Evolutionary conservation across 2,797 vertebrate genomes (phyloP).

Genomic region (Pantherophis vulpinus): DNA sequence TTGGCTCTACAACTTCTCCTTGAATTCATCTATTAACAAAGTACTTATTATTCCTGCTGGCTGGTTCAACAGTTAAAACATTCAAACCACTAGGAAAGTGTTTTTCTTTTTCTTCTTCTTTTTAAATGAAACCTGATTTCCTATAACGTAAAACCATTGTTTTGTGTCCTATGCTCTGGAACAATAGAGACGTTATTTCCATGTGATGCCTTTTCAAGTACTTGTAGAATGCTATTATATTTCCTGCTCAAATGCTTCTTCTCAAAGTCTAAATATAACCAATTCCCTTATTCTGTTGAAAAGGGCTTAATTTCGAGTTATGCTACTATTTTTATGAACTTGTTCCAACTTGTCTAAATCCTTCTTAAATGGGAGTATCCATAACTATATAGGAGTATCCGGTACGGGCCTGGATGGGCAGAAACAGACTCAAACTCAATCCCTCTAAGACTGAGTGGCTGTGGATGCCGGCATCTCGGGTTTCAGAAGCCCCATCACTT

Average conservation of each 20-base stretch:
- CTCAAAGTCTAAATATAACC: not conserved
- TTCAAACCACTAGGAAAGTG: not conserved
- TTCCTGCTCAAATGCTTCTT: not conserved
- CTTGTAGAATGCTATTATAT: not conserved
- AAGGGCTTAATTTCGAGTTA: not conserved
- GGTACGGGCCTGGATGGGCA: too few species aligned
- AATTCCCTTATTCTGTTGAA: not conserved
- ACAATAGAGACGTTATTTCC: not conserved
- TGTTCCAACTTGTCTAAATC: not conserved
- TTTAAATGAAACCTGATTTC: not conserved
- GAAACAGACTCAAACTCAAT: too few species aligned
- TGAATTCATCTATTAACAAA: not conserved
- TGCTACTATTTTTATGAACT: not conserved
- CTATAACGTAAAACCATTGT: not conserved
- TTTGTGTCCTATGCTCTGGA: not conserved
- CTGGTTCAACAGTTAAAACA: not conserved
- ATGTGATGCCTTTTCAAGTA: not conserved
- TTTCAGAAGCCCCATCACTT: too few species aligned
- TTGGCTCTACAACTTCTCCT: not conserved
- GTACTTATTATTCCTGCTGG: not conserved
- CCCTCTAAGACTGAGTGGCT: too few species aligned
- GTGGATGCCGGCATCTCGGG: too few species aligned
- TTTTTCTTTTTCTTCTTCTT: not conserved
- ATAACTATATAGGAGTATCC: not conserved
- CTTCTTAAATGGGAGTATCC: not conserved